Conservation (phyloP, 2,797 vertebrate species). For the Sebastes matsubarae region DNA sequence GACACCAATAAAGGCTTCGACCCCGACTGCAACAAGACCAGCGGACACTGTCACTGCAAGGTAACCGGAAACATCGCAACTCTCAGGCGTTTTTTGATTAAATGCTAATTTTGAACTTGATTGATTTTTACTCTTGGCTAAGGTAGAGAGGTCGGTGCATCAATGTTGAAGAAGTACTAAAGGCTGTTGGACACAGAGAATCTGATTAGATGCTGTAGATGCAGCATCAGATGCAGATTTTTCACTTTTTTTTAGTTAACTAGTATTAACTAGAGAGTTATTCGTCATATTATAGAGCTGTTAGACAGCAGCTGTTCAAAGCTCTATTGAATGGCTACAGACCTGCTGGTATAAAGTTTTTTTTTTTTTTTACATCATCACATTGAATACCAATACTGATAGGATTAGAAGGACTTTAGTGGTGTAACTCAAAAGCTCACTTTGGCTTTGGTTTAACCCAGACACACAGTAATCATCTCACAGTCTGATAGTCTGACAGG, state of each 20-base stretch:
- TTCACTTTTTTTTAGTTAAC: neutral
- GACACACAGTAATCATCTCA: conserved; percentile 21
- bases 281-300: neutral
- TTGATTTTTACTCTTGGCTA: neutral
- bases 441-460: conserved; percentile 1
- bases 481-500: conserved; percentile 2
- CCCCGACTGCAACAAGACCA: conserved; percentile 96
- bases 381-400: neutral
- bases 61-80: conserved; percentile 71
- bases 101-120: neutral
- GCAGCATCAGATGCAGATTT: neutral
- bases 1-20: conserved; percentile 94
- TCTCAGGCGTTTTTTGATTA: neutral
- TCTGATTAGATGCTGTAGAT: neutral
- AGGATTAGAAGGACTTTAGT: neutral
- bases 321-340: neutral
- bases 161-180: neutral
- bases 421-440: neutral
- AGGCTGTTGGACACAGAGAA: neutral
- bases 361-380: neutral
- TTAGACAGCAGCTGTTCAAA: neutral
- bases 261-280: neutral
- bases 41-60: conserved; percentile 96
- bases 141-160: neutral
- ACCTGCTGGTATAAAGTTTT: neutral